Percentiles rank a stretch among this genome's conserved stretches.
phyloP scores from a whole-genome alignment of 2,888 invertebrate genomes.

The Drosophila colorata region DNA sequence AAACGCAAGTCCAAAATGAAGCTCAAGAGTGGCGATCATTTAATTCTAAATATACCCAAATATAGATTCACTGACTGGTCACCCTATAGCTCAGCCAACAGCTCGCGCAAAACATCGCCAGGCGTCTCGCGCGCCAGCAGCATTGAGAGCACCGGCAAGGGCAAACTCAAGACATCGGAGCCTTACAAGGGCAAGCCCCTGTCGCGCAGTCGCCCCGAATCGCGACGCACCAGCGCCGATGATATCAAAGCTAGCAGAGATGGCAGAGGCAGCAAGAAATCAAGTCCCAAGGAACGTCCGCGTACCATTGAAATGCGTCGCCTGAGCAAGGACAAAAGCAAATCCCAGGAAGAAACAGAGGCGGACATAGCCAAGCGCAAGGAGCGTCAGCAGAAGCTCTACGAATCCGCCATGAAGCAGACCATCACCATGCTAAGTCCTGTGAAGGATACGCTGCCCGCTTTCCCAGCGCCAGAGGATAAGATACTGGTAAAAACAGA shows the following conservation, averaged over 20 bases:
- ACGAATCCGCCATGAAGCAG: slow-evolving; percentile 91
- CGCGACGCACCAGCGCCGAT: slow-evolving; percentile 87
- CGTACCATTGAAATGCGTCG: slow-evolving; percentile 88
- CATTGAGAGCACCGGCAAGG: slow-evolving; percentile 84
- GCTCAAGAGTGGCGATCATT: slow-evolving; percentile 84
- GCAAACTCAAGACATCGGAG: slow-evolving; percentile 81
- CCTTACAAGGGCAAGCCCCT: slow-evolving; percentile 71
- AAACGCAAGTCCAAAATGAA: slow-evolving; percentile 85
- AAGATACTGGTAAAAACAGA: slow-evolving; percentile 90
- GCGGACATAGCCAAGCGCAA: slow-evolving; percentile 89
- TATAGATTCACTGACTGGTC: slow-evolving; percentile 85
- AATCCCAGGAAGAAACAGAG: slow-evolving; percentile 91
- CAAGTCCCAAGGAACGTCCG: slow-evolving; percentile 88
- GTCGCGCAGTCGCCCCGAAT: slow-evolving; percentile 82
- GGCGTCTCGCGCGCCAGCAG: slow-evolving; percentile 85
- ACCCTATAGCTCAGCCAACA: slow-evolving; percentile 85
- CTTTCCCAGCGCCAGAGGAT: slow-evolving; percentile 90
- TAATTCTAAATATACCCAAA: slow-evolving; percentile 85
- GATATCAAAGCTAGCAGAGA: slow-evolving; percentile 75
- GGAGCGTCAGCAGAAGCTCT: slow-evolving; percentile 91
- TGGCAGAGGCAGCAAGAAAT: slow-evolving; percentile 85
- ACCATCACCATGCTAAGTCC: slow-evolving; percentile 91
- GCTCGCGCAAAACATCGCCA: slow-evolving; percentile 85
- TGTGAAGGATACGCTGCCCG: slow-evolving; percentile 89
- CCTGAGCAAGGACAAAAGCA: slow-evolving; percentile 87